Percentiles rank a stretch among this genome's conserved stretches.
Conservation (phyloP, 64 coral and sea anemone species). For the Catalaphyllia jardinei region DNA sequence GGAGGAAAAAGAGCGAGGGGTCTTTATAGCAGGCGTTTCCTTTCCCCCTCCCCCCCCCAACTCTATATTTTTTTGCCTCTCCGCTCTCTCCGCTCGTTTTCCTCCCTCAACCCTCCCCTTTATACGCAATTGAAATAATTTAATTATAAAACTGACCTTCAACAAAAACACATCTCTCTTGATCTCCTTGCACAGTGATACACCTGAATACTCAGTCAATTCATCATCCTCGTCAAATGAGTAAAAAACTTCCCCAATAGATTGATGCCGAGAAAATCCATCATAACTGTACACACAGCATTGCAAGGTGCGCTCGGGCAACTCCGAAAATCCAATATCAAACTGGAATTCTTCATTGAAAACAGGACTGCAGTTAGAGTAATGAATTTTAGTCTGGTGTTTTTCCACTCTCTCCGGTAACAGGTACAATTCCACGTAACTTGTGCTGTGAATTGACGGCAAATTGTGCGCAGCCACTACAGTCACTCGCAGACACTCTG, state of each 20-base stretch:
- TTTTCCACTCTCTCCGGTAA: slow-evolving; percentile 80
- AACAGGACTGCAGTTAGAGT: slow-evolving; percentile 75
- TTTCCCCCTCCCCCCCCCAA: too few relatives aligned
- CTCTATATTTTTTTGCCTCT: too few relatives aligned
- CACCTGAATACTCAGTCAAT: slow-evolving; percentile 44
- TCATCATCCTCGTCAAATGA: slow-evolving; percentile 84
- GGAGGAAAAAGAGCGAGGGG: too few relatives aligned
- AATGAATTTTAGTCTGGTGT: slow-evolving; percentile 77
- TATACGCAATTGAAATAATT: neutral
- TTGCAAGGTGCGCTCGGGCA: slow-evolving; percentile 77
- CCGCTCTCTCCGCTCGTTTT: too few relatives aligned
- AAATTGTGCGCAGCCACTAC: slow-evolving; percentile 71
- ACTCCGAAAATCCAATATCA: slow-evolving; percentile 77
- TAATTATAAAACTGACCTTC: slow-evolving; percentile 52
- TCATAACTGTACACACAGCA: slow-evolving; percentile 82
- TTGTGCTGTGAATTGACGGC: slow-evolving; percentile 35
- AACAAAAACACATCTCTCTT: slow-evolving; percentile 69
- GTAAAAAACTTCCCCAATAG: slow-evolving; percentile 85
- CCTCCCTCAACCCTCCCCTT: too few relatives aligned
- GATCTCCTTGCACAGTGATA: slow-evolving; percentile 61
- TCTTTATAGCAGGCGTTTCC: too few relatives aligned
- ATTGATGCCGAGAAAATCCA: slow-evolving; percentile 81
- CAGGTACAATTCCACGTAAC: slow-evolving; percentile 82
- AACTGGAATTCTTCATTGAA: slow-evolving; percentile 86
- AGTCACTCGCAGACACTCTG: slow-evolving; percentile 62